Percentiles rank a stretch among this genome's conserved stretches.
Conservation (phyloP, 1,140 invertebrate genomes). For the Drosophila saltans region DNA sequence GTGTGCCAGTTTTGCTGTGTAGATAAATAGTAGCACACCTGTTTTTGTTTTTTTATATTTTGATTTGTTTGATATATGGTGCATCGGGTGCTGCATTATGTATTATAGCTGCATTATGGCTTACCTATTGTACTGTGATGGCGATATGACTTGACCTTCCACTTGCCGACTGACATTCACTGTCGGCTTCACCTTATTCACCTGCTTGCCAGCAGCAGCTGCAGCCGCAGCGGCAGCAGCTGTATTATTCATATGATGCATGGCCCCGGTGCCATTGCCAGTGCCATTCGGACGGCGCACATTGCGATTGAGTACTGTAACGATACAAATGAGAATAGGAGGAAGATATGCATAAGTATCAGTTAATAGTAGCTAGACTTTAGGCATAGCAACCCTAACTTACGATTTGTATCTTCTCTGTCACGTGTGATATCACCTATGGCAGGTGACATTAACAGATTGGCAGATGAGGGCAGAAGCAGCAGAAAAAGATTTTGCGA, state of each 20-base stretch:
- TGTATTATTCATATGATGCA: slow-evolving; percentile 86
- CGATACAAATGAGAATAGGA: slow-evolving; percentile 37
- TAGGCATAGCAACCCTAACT: slow-evolving; percentile 70
- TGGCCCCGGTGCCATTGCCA: slow-evolving; percentile 86
- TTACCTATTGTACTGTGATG: slow-evolving; percentile 83
- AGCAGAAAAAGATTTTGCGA: slow-evolving; percentile 26
- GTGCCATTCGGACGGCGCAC: slow-evolving; percentile 84
- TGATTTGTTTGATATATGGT: slow-evolving; percentile 19
- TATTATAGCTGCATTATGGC: slow-evolving; percentile 27
- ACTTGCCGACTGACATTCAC: slow-evolving; percentile 86
- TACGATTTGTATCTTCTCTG: slow-evolving; percentile 86
- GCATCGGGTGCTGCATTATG: slow-evolving; percentile 10
- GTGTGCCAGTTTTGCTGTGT: slow-evolving; percentile 7
- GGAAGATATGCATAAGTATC: background rate
- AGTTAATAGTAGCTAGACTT: background rate
- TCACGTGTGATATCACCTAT: slow-evolving; percentile 86
- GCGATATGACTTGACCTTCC: slow-evolving; percentile 85
- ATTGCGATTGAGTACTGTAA: slow-evolving; percentile 89
- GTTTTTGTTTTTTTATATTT: slow-evolving; percentile 1
- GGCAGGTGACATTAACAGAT: slow-evolving; percentile 35
- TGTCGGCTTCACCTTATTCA: slow-evolving; percentile 94
- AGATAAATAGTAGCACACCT: slow-evolving; percentile 26
- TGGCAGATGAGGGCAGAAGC: slow-evolving; percentile 18
- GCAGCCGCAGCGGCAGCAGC: slow-evolving; percentile 74
- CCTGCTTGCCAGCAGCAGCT: slow-evolving; percentile 88